phyloP scores from a whole-genome alignment of 2,888 invertebrate species.

The Sminthurides aquaticus region DNA sequence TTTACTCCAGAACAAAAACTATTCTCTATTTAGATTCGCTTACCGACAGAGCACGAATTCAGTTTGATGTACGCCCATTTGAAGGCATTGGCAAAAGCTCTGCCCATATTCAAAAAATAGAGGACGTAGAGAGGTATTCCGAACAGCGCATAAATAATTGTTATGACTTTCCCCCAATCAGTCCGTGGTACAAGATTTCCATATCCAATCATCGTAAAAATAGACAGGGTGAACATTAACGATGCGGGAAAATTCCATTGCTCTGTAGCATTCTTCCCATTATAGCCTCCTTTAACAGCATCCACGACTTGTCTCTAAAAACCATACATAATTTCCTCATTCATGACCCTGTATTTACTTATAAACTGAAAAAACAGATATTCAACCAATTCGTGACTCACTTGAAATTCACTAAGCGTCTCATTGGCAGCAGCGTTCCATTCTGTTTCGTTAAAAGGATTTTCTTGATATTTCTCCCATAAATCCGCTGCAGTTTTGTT shows the following conservation, averaged over 20 bases:
- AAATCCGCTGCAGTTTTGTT: slow-evolving; percentile 51
- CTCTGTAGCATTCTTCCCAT: slow-evolving; percentile 58
- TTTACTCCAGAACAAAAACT: background rate
- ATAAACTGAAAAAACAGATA: background rate
- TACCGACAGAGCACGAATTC: slow-evolving; percentile 56
- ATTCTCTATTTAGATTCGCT: slow-evolving; percentile 1
- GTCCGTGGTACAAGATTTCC: slow-evolving; percentile 78
- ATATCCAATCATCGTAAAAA: slow-evolving; percentile 87
- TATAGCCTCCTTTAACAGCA: slow-evolving; percentile 62
- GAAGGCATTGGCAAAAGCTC: slow-evolving; percentile 72
- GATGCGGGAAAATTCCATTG: slow-evolving; percentile 83
- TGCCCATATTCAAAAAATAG: slow-evolving; percentile 84
- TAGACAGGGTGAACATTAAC: slow-evolving; percentile 77
- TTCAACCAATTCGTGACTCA: slow-evolving; percentile 1
- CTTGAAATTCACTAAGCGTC: slow-evolving; percentile 60
- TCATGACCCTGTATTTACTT: background rate
- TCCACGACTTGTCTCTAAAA: slow-evolving; percentile 54
- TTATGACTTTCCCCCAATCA: slow-evolving; percentile 71
- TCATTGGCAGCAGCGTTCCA: slow-evolving; percentile 58
- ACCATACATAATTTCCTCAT: slow-evolving; percentile 3
- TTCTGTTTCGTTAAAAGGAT: slow-evolving; percentile 60
- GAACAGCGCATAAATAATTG: slow-evolving; percentile 76
- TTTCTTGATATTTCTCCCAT: slow-evolving; percentile 60
- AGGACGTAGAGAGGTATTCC: slow-evolving; percentile 80
- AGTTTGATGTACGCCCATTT: slow-evolving; percentile 69